These are phyloP conservation scores for Nixonia krombeini DNA, from an alignment of 1,140 invertebrate genomes.

Conservation along the genomic window DNA sequence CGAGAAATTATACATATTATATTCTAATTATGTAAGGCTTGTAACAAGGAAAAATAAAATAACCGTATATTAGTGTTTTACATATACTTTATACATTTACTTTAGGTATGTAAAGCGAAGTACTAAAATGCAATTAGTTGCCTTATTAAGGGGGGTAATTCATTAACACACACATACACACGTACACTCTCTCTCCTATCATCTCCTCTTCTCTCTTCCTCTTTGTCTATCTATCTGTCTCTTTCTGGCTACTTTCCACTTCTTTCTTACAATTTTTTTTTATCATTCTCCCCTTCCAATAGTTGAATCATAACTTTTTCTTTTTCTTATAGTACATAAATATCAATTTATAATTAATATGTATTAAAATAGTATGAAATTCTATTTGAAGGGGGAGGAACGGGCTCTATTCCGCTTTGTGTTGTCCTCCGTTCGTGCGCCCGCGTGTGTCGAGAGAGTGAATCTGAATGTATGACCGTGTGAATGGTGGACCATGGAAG, in stretches of 20 bases:
- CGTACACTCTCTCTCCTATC: neutral
- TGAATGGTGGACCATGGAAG: slow-evolving; percentile 25
- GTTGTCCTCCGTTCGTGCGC: neutral
- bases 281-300: slow-evolving; percentile 54
- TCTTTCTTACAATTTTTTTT: slow-evolving; percentile 42
- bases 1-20: slow-evolving; percentile 71
- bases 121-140: slow-evolving; percentile 65
- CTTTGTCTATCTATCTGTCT: neutral
- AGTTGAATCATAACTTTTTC: slow-evolving; percentile 29
- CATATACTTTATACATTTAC: slow-evolving; percentile 71
- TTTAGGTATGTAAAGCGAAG: slow-evolving; percentile 66
- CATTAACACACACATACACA: neutral
- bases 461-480: slow-evolving; percentile 20
- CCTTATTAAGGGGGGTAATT: slow-evolving; percentile 58
- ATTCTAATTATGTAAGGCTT: slow-evolving; percentile 72
- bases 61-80: slow-evolving; percentile 72
- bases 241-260: neutral
- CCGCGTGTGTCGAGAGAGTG: neutral
- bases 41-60: slow-evolving; percentile 71
- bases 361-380: neutral
- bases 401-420: neutral
- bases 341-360: neutral
- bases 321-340: neutral
- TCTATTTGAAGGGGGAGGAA: neutral
- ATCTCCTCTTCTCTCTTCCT: neutral